Evolutionary conservation across 2,888 invertebrate species (phyloP), one percentile per base, ranked within the genome.

Genomic region (Chaetogeoica ovagalla): DNA sequence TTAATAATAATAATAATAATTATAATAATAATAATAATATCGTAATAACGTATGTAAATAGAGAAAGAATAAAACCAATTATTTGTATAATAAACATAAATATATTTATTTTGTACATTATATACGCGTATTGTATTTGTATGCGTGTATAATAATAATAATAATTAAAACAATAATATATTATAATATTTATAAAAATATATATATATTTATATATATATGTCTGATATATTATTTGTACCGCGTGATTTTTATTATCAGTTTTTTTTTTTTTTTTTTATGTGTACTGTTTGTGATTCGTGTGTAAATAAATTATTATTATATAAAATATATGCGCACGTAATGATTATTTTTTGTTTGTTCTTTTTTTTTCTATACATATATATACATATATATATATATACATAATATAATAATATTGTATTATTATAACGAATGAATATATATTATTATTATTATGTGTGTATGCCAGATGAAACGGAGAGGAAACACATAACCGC

Each of bases 201-300:
- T 9, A 55, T 55, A 55, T 17, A 19, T 55, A 19, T 55, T 19
- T 17, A 62, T 23, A 73, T 62, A 55, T 65, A 37, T 74, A 21
- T 74, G n/a, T n/a, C n/a, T n/a, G n/a, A 52, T 63, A 74, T 70
- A 70, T 70, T 70, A 79, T 70, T 79, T 79, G 77, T 79, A 70
- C 77, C 63, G 77, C 43, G 77, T 79, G 77, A 70, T 59, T 70
- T 43, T 48, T 48, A 11, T 48, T 48, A 48, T 11, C 48, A 15
- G n/a, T n/a, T n/a, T n/a, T n/a, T n/a, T n/a, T n/a, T 60, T 21
- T 68, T 69, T 66, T 21, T 60, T 21, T 68, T 69, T 75, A 69
- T 69, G 69, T 79, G 77, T 79, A 79, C 70, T 62, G 70, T 79
- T 79, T 79, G 77, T 79, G 77, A 79, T n/a, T 79, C 63, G 77